A percentile compares a stretch with the other conserved stretches of the same genome.
phyloP scores from a whole-genome alignment of 1,140 invertebrate genomes.

The Cydia pomonella region DNA sequence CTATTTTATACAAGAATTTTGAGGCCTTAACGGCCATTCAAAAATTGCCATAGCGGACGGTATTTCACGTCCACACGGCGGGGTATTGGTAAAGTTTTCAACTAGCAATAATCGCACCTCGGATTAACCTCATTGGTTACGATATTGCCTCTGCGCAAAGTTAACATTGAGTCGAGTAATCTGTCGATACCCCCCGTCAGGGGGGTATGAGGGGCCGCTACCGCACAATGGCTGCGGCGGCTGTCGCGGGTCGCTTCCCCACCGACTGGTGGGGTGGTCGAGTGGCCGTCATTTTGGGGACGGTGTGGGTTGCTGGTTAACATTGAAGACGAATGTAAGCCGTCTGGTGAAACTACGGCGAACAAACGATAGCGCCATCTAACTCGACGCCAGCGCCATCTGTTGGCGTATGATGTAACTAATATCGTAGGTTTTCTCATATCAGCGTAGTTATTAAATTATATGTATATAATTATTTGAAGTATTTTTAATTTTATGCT shows the following conservation, averaged over 20 bases:
- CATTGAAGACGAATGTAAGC: too few species aligned
- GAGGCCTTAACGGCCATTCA: conserved; percentile 81
- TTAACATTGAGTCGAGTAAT: too few species aligned
- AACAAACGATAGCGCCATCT: conserved; percentile 47
- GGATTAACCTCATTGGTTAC: conserved; percentile 93
- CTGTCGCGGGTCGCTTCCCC: too few species aligned
- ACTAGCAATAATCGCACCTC: conserved; percentile 95
- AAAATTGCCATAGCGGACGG: conserved; percentile 95
- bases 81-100: conserved; percentile 97
- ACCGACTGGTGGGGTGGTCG: too few species aligned
- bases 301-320: too few species aligned
- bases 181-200: too few species aligned
- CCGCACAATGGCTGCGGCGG: too few species aligned
- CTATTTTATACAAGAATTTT: conserved; percentile 17
- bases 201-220: too few species aligned
- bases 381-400: conserved; percentile 46
- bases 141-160: conserved; percentile 89
- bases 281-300: too few species aligned
- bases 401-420: conserved; percentile 37
- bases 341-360: background rate
- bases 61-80: conserved; percentile 95
- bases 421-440: background rate
- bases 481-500: too few species aligned
- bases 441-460: too few species aligned
- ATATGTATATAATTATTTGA: too few species aligned